Base-by-base conservation (phyloP, 2,797 vertebrate species). In the Aphelocoma californica region DNA sequence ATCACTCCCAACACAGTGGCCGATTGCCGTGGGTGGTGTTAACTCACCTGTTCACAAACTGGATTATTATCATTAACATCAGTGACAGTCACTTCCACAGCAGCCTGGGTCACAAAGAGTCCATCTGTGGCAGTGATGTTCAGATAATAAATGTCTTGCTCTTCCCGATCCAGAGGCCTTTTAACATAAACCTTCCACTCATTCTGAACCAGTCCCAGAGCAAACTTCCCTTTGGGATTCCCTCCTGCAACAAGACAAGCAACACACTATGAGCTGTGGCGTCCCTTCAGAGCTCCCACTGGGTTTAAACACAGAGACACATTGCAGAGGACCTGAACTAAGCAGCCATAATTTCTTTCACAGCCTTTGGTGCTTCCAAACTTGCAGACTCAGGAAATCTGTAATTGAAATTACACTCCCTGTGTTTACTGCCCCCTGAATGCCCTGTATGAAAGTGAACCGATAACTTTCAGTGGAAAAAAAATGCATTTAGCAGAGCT, bases 121-220 rank as follows among this genome's bases (percentile, higher is more conserved):
- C 99, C 99, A 26, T 99, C 99, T 0, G 98, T 99, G 29, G 99
- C 99, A 0, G 99, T 99, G 95, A 99, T 98, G 75, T 99, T 99
- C 93, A 99, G 98, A 47, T 98, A 96, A 97, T 99, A 99, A 75
- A 98, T 65, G 50, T 98, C 98, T 90, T 98, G 98, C 34, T 99
- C 98, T 96, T 99, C 99, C 15, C 99, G 97, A 93, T 99, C 99
- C 71, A 99, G 96, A 3, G 98, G 98, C 45, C 99, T 98, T 96
- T 99, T 99, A 80, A 99, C 99, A 21, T 99, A 99, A 96, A 99
- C 99, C 87, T 99, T 99, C 99, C 99, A 99, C 90, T 99, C 99
- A 12, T 97, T 99, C 95, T 99, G 99, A 90, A 99, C 99, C 92
- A 99, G 97, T n/a, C 99, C 99, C 78, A 99, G 98, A 1, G 99